Evolutionary conservation across 64 coral and sea anemone species (phyloP), one percentile per base, ranked within the genome.

Genomic region (Pocillopora damicornis): DNA sequence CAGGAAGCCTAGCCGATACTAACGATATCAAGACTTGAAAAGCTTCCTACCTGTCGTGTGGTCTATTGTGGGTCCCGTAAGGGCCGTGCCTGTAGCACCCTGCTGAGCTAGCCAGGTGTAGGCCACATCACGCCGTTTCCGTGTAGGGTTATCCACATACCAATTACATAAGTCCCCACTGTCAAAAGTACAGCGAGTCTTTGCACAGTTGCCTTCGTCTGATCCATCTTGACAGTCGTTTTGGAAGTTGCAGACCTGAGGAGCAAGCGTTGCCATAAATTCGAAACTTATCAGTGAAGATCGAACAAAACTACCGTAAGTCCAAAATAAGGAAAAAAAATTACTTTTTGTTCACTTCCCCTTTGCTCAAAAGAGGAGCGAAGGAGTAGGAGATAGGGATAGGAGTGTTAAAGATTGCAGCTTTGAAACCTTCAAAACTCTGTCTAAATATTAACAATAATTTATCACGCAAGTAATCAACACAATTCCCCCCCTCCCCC

Each of bases 161-260:
- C 94, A 97, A 13, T 92, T 92, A 85, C 94, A 97, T 15, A 96
- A 80, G 65, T 90, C 87, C 12, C 94, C 94, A 89, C 79, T 80
- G 82, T 75, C 65, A 84, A 96, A 96, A 60, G 67, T 79, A 77
- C 94, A 96, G 61, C 77, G 89, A 5, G 88, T 35, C 58, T 93
- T 92, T 5, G 73, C 88, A 68, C 94, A 96, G 20, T 96, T 96
- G 11, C 14, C 67, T 42, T 96, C 94, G 75, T 96, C 94, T 56
- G 81, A 93, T 15, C 91, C 91, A 84, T 96, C 94, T 11, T 62
- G 80, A 66, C 94, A 96, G 15, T 89, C 92, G 18, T 75, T 51
- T 82, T 79, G 74, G 88, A 96, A 96, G 75, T 96, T 88, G 59
- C 94, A 96, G 15, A 96, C 94, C 94, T 96, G 75, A 6, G 83